A percentile compares a stretch with the other conserved stretches of the same genome.
phyloP scores from a whole-genome alignment of 2,888 invertebrate genomes.

The Pseudococcus jackbeardsleyi region DNA sequence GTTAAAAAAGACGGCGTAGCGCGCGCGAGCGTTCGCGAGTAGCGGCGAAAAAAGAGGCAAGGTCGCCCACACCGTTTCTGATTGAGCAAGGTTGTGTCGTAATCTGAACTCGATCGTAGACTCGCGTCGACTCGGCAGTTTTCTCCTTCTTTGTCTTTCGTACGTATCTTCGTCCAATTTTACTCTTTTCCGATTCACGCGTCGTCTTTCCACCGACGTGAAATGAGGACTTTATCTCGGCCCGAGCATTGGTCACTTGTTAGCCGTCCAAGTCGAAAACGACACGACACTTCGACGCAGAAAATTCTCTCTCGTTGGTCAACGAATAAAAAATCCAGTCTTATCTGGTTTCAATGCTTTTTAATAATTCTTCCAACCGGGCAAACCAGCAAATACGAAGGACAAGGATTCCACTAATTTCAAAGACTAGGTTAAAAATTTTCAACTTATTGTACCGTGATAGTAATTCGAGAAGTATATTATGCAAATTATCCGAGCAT shows the following conservation, averaged over 20 bases:
- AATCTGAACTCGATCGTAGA: constrained; percentile 60
- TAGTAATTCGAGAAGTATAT: constrained; percentile 27
- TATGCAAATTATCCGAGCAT: constrained; percentile 34
- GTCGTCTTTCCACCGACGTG: neutral
- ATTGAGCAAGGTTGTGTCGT: constrained; percentile 64
- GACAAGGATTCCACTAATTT: constrained; percentile 50
- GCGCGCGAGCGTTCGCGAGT: constrained; percentile 57
- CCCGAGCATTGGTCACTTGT: neutral
- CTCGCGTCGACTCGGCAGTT: constrained; percentile 37
- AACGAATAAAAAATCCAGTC: constrained; percentile 40
- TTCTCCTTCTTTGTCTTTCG: constrained; percentile 57
- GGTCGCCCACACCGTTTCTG: constrained; percentile 64
- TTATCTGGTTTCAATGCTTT: constrained; percentile 49
- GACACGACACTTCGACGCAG: constrained; percentile 10
- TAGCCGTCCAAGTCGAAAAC: neutral
- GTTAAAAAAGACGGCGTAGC: constrained; percentile 42
- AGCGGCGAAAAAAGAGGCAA: constrained; percentile 63
- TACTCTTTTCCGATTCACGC: constrained; percentile 30
- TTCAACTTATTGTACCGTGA: constrained; percentile 35
- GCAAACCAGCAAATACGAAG: constrained; percentile 43
- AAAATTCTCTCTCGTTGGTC: constrained; percentile 30
- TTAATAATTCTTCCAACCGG: constrained; percentile 30
- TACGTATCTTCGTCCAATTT: neutral
- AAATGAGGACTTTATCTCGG: constrained; percentile 2
- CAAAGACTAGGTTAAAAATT: constrained; percentile 7